Percentiles rank a stretch among this genome's conserved stretches.
phyloP scores from a whole-genome alignment of 2,797 vertebrate genomes.

The Calcarius lapponicus region DNA sequence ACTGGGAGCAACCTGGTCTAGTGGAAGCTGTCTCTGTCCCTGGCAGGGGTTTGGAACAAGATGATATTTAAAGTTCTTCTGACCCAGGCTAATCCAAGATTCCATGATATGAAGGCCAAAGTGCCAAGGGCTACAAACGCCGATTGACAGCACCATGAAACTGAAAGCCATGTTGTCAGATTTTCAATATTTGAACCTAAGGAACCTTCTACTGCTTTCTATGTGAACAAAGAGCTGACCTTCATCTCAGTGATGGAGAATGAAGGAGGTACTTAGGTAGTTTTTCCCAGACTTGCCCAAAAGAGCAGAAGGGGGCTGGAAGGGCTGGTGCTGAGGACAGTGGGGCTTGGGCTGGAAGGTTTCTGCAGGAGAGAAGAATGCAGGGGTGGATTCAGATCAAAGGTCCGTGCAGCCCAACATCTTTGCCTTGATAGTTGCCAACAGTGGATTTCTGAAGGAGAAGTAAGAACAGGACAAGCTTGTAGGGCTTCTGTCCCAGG shows the following conservation, averaged over 20 bases:
- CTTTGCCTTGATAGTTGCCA: neutral
- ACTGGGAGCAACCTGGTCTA: neutral
- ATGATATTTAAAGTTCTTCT: neutral
- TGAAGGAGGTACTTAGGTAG: neutral
- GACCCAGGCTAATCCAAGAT: neutral
- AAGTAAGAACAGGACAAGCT: neutral
- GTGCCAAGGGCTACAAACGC: accelerated
- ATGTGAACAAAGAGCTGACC: neutral
- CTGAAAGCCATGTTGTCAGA: neutral
- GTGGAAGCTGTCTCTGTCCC: neutral
- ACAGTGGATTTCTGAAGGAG: neutral
- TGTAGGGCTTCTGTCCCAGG: neutral
- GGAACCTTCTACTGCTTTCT: neutral
- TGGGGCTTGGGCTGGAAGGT: neutral
- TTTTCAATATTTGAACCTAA: neutral
- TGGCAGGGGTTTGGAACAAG: neutral
- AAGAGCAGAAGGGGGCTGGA: neutral
- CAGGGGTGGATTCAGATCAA: neutral
- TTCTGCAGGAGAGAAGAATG: neutral
- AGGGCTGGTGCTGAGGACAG: neutral
- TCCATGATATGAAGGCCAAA: neutral
- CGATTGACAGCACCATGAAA: neutral
- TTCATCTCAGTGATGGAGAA: neutral
- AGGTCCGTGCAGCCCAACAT: neutral
- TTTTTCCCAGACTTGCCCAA: neutral